Conservation (phyloP, 2,888 invertebrate genomes). For the Operophtera brumata region DNA sequence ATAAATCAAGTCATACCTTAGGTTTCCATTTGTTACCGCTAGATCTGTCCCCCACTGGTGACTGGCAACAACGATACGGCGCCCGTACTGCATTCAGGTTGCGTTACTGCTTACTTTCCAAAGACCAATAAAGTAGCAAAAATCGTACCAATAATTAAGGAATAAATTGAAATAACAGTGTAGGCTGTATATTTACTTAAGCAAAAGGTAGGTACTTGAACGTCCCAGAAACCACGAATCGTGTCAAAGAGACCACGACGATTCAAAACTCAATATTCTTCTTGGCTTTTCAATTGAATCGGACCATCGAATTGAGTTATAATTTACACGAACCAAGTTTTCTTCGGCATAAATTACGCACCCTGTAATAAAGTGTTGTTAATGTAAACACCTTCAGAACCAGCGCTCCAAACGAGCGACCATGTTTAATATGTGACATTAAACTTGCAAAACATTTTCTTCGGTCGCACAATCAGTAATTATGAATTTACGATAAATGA, state of each 20-base stretch:
- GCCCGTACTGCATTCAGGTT: too few relatives aligned
- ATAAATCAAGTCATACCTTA: too few relatives aligned
- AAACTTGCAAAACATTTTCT: conserved; percentile 55
- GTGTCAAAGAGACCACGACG: conserved; percentile 18
- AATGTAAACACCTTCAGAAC: conserved; percentile 35
- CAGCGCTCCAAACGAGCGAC: conserved; percentile 39
- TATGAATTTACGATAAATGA: conserved; percentile 73
- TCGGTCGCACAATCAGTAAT: conserved; percentile 60
- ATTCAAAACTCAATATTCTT: conserved; percentile 18
- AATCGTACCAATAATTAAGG: conserved; percentile 15
- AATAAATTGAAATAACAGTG: conserved; percentile 21
- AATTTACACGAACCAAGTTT: conserved; percentile 33
- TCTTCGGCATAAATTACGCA: conserved; percentile 31
- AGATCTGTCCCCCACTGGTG: too few relatives aligned
- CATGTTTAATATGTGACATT: conserved; percentile 57
- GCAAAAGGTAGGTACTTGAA: conserved; percentile 10
- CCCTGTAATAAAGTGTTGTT: conserved; percentile 37
- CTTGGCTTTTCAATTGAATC: conserved; percentile 31
- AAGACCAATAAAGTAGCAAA: background rate
- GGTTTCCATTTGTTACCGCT: too few relatives aligned
- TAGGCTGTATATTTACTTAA: conserved; percentile 19
- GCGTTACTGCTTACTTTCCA: background rate
- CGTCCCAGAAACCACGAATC: conserved; percentile 14
- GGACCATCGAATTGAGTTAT: conserved; percentile 35
- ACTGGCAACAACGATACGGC: too few relatives aligned